Base-by-base conservation (phyloP, 1,140 invertebrate genomes). In the Papilio machaon region DNA sequence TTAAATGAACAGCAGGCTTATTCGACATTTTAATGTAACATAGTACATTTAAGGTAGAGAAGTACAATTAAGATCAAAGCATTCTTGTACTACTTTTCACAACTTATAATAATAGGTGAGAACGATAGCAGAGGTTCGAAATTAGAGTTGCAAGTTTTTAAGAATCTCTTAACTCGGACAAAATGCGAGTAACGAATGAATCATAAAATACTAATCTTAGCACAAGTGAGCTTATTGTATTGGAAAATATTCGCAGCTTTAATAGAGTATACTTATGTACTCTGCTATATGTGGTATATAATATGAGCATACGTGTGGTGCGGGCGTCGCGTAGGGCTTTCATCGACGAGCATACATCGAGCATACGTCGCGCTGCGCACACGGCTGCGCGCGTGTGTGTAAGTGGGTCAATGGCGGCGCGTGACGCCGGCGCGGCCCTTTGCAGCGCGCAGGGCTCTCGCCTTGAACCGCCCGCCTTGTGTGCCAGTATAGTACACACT, bases 371-470 rank as follows among this genome's bases (percentile, higher is more conserved):
- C 67, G 82, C 87, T 90, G 92, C 89, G 88, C 89, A 84, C 88
- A 88, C 90, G 85, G 85, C 84, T 84, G 81, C 82, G 89, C 89
- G 89, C 64, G 87, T 88, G 89, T 87, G 82, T 85, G 86, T 89
- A 94, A 91, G 91, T 94, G 83, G 91, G 93, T 94, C 93, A 94
- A 93, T 93, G 93, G 89, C 91, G 90, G 86, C 85, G 91, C 91
- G 92, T 94, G 92, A 94, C 93, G 92, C 89, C 84, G 85, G 82
- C 87, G 87, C 88, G 92, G 93, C 93, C 93, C 93, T 94, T 93
- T 88, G 89, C 89, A 83, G 82, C 79, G 83, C 77, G 89, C 90
- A 92, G 91, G 90, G 89, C 89, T 92, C 88, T 91, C 11, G 30
- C 93, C 93, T 94, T 94, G 93, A 94, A 94, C 93, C 89, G 89